Conservation (phyloP, 2,797 vertebrate species). For the Chaetophractus vellerosus region DNA sequence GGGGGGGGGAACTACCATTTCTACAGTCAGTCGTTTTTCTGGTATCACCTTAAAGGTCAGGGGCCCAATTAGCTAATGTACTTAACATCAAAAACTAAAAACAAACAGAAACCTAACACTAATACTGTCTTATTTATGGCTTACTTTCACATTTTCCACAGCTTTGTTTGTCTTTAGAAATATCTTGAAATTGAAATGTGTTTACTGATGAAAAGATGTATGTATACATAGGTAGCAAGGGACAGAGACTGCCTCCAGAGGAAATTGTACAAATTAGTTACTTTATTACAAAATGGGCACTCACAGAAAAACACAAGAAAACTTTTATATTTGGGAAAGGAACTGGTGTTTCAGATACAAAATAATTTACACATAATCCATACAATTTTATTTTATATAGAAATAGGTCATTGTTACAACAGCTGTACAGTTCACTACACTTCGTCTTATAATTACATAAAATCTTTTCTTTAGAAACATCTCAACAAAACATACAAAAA, state of each 20-base stretch:
- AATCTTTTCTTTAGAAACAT: slow-evolving; percentile 92
- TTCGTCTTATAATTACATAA: slow-evolving; percentile 91
- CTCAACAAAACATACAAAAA: slow-evolving; percentile 92
- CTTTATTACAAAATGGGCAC: slow-evolving; percentile 92
- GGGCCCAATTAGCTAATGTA: not conserved
- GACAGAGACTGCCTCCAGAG: slow-evolving; percentile 86
- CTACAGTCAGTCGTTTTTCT: not conserved
- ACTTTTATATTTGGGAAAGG: slow-evolving; percentile 90
- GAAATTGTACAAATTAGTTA: slow-evolving; percentile 89
- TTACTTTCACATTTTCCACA: not conserved
- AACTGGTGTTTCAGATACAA: slow-evolving; percentile 91
- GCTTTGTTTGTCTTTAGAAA: not conserved
- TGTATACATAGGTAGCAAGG: slow-evolving; percentile 81
- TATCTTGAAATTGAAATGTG: not conserved
- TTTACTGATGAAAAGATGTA: not conserved
- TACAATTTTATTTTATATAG: slow-evolving; percentile 93
- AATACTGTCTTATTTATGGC: not conserved
- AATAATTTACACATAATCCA: slow-evolving; percentile 92
- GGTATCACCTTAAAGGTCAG: not conserved
- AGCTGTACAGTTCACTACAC: slow-evolving; percentile 92
- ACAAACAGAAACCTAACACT: no score
- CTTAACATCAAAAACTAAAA: no score
- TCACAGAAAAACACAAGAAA: slow-evolving; percentile 90
- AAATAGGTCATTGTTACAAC: slow-evolving; percentile 93
- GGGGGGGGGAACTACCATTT: not conserved